Evolutionary conservation across 1,140 invertebrate species (phyloP).

Genomic region (Bombus ignitus): DNA sequence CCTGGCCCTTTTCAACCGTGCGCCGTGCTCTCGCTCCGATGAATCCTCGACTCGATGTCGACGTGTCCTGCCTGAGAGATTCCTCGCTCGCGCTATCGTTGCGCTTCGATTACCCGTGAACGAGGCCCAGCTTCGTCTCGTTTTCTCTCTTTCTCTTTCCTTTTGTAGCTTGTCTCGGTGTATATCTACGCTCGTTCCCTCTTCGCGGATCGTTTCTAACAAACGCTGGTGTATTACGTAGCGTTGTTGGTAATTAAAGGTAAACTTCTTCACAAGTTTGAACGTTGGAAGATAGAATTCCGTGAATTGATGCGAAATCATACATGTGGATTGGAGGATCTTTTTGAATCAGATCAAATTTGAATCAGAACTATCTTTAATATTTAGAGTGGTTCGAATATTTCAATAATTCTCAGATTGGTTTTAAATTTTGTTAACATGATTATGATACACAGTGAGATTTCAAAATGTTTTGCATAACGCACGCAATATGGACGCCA

Average conservation of each 20-base stretch:
- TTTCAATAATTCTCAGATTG: too few species aligned
- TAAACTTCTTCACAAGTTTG: neutral
- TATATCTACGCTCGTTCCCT: neutral
- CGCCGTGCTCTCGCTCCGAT: slow-evolving; percentile 60
- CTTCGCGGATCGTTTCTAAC: neutral
- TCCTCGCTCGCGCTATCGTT: slow-evolving; percentile 20
- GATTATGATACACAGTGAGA: too few species aligned
- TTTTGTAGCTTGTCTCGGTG: neutral
- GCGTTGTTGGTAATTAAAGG: neutral
- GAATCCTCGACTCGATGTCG: slow-evolving; percentile 55
- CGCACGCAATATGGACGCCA: neutral
- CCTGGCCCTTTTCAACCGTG: slow-evolving; percentile 56
- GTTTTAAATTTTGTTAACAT: neutral
- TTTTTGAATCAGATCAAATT: neutral
- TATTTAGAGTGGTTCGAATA: neutral
- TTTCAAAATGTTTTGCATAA: neutral
- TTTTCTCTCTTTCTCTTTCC: neutral
- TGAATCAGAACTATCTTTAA: neutral
- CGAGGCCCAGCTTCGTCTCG: neutral
- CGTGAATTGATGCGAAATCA: too few species aligned
- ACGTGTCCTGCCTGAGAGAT: slow-evolving; percentile 30
- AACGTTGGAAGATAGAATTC: neutral
- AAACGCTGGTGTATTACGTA: neutral
- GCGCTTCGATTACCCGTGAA: slow-evolving; percentile 35
- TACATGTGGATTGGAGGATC: too few species aligned